Evolutionary conservation across 2,797 vertebrate genomes (phyloP), one percentile per base, ranked within the genome.

Genomic region (Sitta carolinensis): DNA sequence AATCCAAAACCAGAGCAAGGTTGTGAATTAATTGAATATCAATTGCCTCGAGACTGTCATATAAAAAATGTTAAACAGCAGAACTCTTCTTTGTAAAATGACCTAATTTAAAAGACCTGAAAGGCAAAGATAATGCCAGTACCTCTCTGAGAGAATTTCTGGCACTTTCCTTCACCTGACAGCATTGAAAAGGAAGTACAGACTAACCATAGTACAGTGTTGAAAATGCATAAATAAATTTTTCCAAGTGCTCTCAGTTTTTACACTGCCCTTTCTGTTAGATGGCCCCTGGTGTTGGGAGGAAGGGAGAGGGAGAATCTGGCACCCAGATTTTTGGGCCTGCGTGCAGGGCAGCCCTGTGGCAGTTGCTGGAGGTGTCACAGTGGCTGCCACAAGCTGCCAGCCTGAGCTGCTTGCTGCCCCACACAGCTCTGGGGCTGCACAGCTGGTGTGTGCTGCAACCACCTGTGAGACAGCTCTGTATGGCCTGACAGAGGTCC

Each of bases 1-100:
- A 70, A 64, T 63, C 40, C 23, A 55, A 69, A 94, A 81, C 82
- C 48, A 47, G 68, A 86, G 67, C 38, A 50, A 89, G 45, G 52
- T 25, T 64, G 47, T 59, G 51, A 85, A 85, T 94, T 74, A 45
- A 70, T 34, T 47, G 32, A 57, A 1, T 84, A 54, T 79, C 57
- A 52, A 0, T 77, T 87, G 43, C 25, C 92, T 87, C 78, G 67
- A 89, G 52, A 59, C 73, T 64, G 34, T 85, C 30, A 5, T 47
- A 58, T 14, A 64, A 87, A 78, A 92, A 66, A 30, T 30, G n/a
- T 66, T 88, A 62, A 92, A 58, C 20, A 68, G 43, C 3, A 2
- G 27, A 64, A n/a, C 16, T 78, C 22, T 69, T 73, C 52, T 86
- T 91, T 89, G 54, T 87, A 64, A 85, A 68, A n/a, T 78, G 38